A percentile compares a stretch with the other conserved stretches of the same genome.
Conservation (phyloP, 2,888 invertebrate species). For the Panzeria rudis region DNA sequence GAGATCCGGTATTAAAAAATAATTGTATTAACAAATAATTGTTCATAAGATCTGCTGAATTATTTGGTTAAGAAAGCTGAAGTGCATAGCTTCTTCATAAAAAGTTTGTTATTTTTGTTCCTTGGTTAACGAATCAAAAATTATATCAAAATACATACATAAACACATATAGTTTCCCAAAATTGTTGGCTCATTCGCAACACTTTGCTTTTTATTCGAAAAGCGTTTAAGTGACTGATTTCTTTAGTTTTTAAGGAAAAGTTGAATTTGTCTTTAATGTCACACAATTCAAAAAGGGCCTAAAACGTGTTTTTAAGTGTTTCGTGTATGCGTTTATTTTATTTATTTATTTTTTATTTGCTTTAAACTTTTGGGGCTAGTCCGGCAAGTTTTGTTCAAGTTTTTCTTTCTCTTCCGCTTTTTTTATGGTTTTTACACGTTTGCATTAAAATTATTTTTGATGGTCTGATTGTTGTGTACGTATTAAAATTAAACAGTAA, state of each 20-base stretch:
- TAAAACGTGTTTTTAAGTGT: constrained; percentile 37
- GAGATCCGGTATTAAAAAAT: no score
- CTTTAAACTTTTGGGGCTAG: constrained; percentile 33
- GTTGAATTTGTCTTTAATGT: constrained; percentile 13
- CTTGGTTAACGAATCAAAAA: no score
- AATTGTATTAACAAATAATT: no score
- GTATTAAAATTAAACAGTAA: constrained; percentile 11
- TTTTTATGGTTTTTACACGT: neutral
- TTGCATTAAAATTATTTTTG: constrained; percentile 38
- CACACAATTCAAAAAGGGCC: constrained; percentile 34
- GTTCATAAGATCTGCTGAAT: no score
- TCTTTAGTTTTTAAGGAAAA: constrained; percentile 14
- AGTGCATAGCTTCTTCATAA: no score
- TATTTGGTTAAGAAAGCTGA: neutral
- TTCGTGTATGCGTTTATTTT: no score
- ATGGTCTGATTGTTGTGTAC: constrained; percentile 49
- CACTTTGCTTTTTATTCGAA: neutral
- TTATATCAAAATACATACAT: no score
- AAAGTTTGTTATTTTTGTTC: no score
- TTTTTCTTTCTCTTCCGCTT: constrained; percentile 10
- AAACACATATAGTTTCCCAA: no score
- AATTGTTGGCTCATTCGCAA: no score
- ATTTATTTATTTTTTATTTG: no score
- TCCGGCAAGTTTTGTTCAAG: constrained; percentile 48
- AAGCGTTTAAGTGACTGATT: neutral